Base-by-base conservation (phyloP, 2,888 invertebrate species). In the Liopterus haemorrhoidalis region DNA sequence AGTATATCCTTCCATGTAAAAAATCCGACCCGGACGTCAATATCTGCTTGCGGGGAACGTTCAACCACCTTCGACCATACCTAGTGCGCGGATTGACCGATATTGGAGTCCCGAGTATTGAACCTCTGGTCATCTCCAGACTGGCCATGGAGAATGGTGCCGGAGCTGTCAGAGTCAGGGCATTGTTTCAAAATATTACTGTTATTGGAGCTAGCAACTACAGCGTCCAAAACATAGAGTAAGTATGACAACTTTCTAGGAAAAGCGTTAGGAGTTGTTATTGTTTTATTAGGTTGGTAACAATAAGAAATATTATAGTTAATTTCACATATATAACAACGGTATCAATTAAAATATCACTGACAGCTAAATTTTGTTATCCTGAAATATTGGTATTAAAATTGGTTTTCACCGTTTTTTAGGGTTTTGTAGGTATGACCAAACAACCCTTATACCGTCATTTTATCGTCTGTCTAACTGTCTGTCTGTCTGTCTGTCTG, bases 131-230 rank as follows among this genome's bases (percentile, higher is more conserved):
- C 45, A 81, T 87, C 44, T 80, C 81, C 32, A 74, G 78, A 46
- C 70, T 88, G 52, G 74, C 80, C 32, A 86, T 87, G 78, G 83
- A 85, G 62, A 87, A 88, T 62, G 80, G 82, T 0, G 81, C 82
- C 6, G 86, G 86, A 0, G 78, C 85, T 0, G 82, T 87, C 11
- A 71, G 82, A 48, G 79, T 87, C 11, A 76, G 80, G 6, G 85
- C 85, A 0, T 68, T 79, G 0, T 87, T 87, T 66, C 77, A 71
- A 44, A 85, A 86, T 59, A 82, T 86, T 55, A 82, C 84, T 0
- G 82, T 82, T 1, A 66, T 75, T n/a, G 87, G 87, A 24, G 81
- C 84, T 11, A 82, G 83, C 57, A 84, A 85, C 62, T 85, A 81
- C 59, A 77, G 79, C 2, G 74, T 86, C 35, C 75, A 74, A 12